Evolutionary conservation across 2,113 vertebrate genomes (phyloP).

Genomic region (Psilopsiagon aurifrons): DNA sequence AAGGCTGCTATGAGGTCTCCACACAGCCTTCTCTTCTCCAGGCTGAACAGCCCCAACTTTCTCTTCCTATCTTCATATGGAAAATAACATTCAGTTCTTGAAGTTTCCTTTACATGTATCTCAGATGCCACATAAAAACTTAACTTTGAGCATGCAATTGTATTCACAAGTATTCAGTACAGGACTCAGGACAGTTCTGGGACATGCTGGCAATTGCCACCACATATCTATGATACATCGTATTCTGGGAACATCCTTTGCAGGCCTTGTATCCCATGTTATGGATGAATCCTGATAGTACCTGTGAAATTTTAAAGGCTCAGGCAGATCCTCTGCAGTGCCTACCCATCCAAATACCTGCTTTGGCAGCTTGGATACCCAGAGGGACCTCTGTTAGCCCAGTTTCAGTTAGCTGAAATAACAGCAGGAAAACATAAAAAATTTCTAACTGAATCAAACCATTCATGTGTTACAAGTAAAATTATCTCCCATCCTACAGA

Average conservation of each 20-base stretch:
- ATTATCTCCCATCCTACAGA: neutral
- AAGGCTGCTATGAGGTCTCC: too few relatives aligned
- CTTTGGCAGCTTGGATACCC: neutral
- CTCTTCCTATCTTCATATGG: too few relatives aligned
- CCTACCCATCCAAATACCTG: neutral
- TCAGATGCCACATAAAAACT: neutral
- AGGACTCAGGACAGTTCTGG: neutral
- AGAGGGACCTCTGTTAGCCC: neutral
- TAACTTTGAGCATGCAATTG: neutral
- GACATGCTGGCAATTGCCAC: neutral
- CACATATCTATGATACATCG: neutral
- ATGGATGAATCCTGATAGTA: neutral
- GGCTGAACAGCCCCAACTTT: too few relatives aligned
- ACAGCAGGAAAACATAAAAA: neutral
- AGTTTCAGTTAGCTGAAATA: neutral
- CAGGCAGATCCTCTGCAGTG: neutral
- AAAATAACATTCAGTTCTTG: neutral
- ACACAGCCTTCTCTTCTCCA: too few relatives aligned
- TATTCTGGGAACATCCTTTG: neutral
- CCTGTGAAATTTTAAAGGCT: neutral
- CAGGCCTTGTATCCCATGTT: neutral
- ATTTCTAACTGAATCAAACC: neutral
- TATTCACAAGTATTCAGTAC: neutral
- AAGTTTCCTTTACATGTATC: neutral
- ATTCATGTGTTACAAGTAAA: neutral